These are phyloP conservation scores for Petrophora chlorosata DNA, from an alignment of 2,888 invertebrate species.

Conservation along the genomic window DNA sequence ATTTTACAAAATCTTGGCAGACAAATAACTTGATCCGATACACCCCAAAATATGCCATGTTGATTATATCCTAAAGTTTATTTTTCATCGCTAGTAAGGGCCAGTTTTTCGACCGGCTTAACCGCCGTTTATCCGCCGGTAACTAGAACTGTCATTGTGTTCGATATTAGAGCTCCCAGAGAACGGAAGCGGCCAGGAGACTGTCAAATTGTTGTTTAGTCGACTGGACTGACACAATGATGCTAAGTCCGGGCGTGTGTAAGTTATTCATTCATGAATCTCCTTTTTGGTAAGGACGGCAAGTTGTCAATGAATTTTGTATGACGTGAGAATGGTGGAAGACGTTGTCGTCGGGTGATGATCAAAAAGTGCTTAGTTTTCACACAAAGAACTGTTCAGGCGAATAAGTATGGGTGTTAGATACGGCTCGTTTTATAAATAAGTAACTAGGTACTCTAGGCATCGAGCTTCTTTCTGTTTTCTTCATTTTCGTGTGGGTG, in stretches of 20 bases:
- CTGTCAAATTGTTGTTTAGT: constrained; percentile 51
- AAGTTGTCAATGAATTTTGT: constrained; percentile 9
- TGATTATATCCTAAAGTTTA: background rate
- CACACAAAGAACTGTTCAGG: background rate
- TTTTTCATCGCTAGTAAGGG: constrained; percentile 4
- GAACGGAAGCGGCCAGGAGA: constrained; percentile 64
- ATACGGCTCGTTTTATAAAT: too few relatives aligned
- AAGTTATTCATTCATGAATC: constrained; percentile 35
- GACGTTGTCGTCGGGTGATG: too few relatives aligned
- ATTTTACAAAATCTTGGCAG: too few relatives aligned
- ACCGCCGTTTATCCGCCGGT: constrained; percentile 34
- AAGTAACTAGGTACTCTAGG: too few relatives aligned
- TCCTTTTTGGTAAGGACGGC: constrained; percentile 21
- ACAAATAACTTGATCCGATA: too few relatives aligned
- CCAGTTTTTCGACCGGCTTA: constrained; percentile 44
- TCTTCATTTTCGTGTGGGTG: too few relatives aligned
- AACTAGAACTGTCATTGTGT: constrained; percentile 60
- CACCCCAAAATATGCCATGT: background rate
- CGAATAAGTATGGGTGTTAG: too few relatives aligned
- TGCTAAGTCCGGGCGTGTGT: constrained; percentile 59
- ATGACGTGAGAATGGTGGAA: background rate
- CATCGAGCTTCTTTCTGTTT: too few relatives aligned
- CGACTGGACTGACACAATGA: constrained; percentile 56
- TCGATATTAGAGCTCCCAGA: constrained; percentile 58
- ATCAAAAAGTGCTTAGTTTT: constrained; percentile 2